Base-by-base conservation (phyloP, 2,797 vertebrate genomes). In the Trachops cirrhosus region DNA sequence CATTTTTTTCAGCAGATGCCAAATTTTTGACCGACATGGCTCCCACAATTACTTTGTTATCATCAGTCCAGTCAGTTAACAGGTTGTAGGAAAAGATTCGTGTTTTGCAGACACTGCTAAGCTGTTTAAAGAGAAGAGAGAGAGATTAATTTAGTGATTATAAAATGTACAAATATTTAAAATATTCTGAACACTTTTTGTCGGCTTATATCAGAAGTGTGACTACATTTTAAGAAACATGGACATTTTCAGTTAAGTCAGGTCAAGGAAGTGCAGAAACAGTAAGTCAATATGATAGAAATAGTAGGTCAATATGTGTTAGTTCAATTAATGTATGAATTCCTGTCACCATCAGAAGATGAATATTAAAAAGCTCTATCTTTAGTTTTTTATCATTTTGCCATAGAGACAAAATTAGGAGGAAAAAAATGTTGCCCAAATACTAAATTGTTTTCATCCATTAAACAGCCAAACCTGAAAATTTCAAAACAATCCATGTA, bases 71-170 rank as follows among this genome's bases (percentile, higher is more conserved):
- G 86, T 95, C 97, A 98, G 96, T 93, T 97, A 96, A 97, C 86
- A 97, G 95, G 94, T 41, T 90, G 92, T 95, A 97, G 97, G 95
- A 98, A 96, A 96, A 97, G 0, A 90, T 97, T 96, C 96, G 92
- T 97, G 97, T 97, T 96, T 77, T 90, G 93, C 88, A 91, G 96
- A 96, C 82, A 94, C 96, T 98, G 97, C 97, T 97, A 96, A 98
- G 92, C 95, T 98, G 97, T 98, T 98, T 95, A 96, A 97, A 98
- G 93, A 95, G 97, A 98, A 97, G 95, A 96, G 59, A 97, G 37
- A 98, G 79, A 97, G 86, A 90, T 97, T 97, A 97, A 97, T 98
- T 98, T 94, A 97, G 85, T 32, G 79, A 93, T 96, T 86, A 91
- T 29, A 91, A 95, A 91, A 97, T 68, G 89, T 91, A 98, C 90